Percentiles rank a stretch among this genome's conserved stretches.
These are phyloP conservation scores for Carterocephalus palaemon DNA, from an alignment of 2,888 invertebrate genomes.

Conservation along the genomic window DNA sequence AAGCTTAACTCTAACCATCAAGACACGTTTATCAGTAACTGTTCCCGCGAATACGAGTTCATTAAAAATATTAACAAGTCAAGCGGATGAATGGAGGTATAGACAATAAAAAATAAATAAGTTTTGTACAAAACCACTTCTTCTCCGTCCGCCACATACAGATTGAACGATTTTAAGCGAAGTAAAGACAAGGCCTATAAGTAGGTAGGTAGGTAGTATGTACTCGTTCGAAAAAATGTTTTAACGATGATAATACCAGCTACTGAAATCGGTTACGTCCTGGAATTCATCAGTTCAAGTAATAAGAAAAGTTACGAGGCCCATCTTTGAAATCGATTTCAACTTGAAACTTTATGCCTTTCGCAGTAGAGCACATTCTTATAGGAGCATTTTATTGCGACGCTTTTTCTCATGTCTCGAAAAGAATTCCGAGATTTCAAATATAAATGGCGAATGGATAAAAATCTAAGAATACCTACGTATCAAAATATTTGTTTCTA, in stretches of 20 bases:
- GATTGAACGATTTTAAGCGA: slow-evolving; percentile 45
- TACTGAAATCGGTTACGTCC: slow-evolving; percentile 44
- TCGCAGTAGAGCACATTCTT: slow-evolving; percentile 38
- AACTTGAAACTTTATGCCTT: slow-evolving; percentile 50
- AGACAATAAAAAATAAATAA: slow-evolving; percentile 21
- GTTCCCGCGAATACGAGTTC: slow-evolving; percentile 11
- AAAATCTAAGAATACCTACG: slow-evolving; percentile 26
- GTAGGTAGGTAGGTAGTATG: slow-evolving; percentile 25
- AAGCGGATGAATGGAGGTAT: slow-evolving; percentile 22
- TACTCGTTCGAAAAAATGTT: slow-evolving; percentile 49
- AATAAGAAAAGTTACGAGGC: slow-evolving; percentile 47
- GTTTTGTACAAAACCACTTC: slow-evolving; percentile 38
- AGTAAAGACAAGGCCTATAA: slow-evolving; percentile 24
- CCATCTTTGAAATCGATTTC: slow-evolving; percentile 36
- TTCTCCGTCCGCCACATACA: slow-evolving; percentile 42
- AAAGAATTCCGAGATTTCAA: slow-evolving; percentile 65
- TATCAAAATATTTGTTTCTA: slow-evolving; percentile 13
- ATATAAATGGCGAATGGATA: slow-evolving; percentile 59
- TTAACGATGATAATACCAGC: slow-evolving; percentile 51
- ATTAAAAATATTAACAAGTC: slow-evolving; percentile 22
- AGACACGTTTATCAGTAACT: slow-evolving; percentile 3
- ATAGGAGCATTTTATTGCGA: slow-evolving; percentile 32
- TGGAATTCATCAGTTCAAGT: slow-evolving; percentile 50
- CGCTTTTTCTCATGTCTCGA: slow-evolving; percentile 53
- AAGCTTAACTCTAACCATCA: slow-evolving; percentile 5